phyloP scores from a whole-genome alignment of 2,113 vertebrate species.

The Melanerpes aurifrons region DNA sequence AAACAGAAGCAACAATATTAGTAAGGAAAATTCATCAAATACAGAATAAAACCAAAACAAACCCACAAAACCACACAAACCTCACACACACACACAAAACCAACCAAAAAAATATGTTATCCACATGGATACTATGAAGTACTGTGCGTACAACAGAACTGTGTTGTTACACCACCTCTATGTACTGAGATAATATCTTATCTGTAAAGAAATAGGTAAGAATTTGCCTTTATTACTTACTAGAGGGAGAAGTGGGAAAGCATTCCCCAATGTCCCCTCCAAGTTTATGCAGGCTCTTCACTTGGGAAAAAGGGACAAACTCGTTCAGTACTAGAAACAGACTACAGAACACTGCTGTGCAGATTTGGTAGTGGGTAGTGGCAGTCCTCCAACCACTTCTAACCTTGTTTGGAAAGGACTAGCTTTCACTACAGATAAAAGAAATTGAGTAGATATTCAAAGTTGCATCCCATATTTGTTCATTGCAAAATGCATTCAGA shows the following conservation, averaged over 20 bases:
- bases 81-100: no score
- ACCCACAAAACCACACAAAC: no score
- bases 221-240: not conserved
- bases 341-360: not conserved
- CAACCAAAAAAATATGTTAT: no score
- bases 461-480: not conserved
- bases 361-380: not conserved
- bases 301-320: not conserved
- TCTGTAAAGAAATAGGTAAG: not conserved
- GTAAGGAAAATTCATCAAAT: not conserved
- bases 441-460: not conserved
- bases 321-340: not conserved
- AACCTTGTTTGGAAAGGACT: not conserved
- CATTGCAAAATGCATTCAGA: not conserved
- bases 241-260: not conserved
- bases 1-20: rapidly evolving
- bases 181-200: not conserved
- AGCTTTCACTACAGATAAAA: not conserved
- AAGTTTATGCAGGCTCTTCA: not conserved
- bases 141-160: not conserved
- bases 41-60: not conserved
- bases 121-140: not conserved
- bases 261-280: not conserved
- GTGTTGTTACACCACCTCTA: not conserved
- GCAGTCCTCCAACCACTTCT: not conserved